Evolutionary conservation across 2,797 vertebrate genomes (phyloP), one percentile per base, ranked within the genome.

Genomic region (Macropus fuliginosus): DNA sequence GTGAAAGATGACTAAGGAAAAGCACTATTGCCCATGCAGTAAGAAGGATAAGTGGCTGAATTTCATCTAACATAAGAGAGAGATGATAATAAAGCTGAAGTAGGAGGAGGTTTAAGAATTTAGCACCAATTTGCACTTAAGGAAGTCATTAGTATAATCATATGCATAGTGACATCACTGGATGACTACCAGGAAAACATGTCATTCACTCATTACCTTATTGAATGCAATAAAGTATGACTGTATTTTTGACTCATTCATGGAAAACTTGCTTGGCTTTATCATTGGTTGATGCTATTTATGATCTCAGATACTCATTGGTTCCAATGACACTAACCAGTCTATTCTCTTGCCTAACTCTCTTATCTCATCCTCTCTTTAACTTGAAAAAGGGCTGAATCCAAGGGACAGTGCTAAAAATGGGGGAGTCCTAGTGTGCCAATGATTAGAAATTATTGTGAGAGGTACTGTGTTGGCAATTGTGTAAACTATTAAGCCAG

Each of bases 1-100:
- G 89, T 95, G 96, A 98, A 98, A 97, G 95, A 98, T 96, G 97
- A 98, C 98, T 97, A 97, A 98, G 91, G 90, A 95, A 96, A 96
- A 94, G 94, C 97, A 96, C 96, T 96, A 97, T 98, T 98, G 91
- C 95, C 97, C 97, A 93, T 97, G 96, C 6, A 93, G 97, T 96
- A 95, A 97, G 95, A 96, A 98, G 97, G 97, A 81, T 93, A 98
- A 98, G 96, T 97, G 93, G 94, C 94, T 40, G 40, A 93, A 95
- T 97, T 96, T 98, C 97, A 81, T 98, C 96, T 98, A 94, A 98
- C 95, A n/a, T 96, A 96, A 98, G 97, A 98, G 95, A 97, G 97
- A 97, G 98, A 98, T 98, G 98, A 98, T 96, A 95, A 54, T 91
- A 97, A 94, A 95, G 97, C 95, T 98, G 95, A 97, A 98, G 98